Evolutionary conservation across 2,113 vertebrate genomes (phyloP).

Genomic region (Calypte anna): DNA sequence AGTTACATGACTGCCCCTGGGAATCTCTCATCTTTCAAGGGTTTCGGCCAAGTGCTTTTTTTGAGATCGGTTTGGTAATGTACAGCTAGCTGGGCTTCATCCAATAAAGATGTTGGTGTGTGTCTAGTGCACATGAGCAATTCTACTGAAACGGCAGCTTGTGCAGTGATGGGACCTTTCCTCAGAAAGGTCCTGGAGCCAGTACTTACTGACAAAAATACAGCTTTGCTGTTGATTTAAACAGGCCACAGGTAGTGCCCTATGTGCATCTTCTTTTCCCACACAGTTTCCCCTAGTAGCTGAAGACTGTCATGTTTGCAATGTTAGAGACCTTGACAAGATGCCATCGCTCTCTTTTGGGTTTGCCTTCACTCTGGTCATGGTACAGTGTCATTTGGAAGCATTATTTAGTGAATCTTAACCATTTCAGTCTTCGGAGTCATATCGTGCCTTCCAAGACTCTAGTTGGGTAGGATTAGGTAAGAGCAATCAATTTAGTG

Average conservation of each 20-base stretch:
- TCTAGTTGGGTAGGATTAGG: neutral
- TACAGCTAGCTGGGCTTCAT: neutral
- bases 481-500: neutral
- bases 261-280: neutral
- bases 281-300: neutral
- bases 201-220: neutral
- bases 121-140: fast-evolving
- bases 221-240: neutral
- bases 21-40: neutral
- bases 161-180: neutral
- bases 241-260: neutral
- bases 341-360: neutral
- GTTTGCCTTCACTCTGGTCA: fast-evolving
- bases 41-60: neutral
- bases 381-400: neutral
- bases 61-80: fast-evolving
- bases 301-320: neutral
- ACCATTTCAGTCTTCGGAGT: neutral
- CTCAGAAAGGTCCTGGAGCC: neutral
- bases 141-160: fast-evolving
- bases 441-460: neutral
- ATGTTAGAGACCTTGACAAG: neutral
- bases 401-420: neutral
- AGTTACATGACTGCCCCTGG: neutral
- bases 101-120: neutral